Base-by-base conservation (phyloP, 2,888 invertebrate species). In the Iphiclides podalirius region DNA sequence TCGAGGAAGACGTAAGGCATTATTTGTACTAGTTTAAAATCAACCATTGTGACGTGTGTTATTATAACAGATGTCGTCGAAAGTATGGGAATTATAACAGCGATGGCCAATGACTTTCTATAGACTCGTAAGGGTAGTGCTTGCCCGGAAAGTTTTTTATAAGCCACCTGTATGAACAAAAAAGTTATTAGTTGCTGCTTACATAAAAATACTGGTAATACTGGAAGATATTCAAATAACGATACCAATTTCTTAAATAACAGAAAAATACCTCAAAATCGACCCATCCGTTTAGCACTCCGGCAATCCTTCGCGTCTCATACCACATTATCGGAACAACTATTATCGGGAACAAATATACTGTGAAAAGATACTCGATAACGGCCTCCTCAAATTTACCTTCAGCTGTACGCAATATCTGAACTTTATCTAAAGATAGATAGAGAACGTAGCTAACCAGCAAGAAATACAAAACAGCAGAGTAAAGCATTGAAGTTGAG, bases 371-470 rank as follows among this genome's bases (percentile, higher is more conserved):
- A 65, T 94, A 94, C 50, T 93, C 93, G 61, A 94, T 94, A 0
- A 94, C 94, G 0, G 93, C 93, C 72, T 94, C 94, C 60, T 94
- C 94, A 54, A 94, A 94, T 56, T 92, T 91, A 0, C 93, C 93
- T 66, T 92, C 93, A 1, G 91, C 78, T 0, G 91, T 90, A 37
- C 88, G 79, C 12, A 92, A 78, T 52, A 93, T 90, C 60, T 91
- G 89, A 0, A 93, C 91, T 54, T 91, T 91, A 61, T 92, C 84
- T 55, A 91, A 87, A 38, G 92, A 90, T 1, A 93, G 86, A 61
- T 92, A 94, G 0, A 89, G 72, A 11, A 93, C 88, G 59, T 92
- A 92, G 48, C 74, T 85, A 41, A 89, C 59, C 33, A 92, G 67
- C 1, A 87, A 61, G 15, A 85, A 44, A 58, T 90, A 92, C 13